Evolutionary conservation across 2,113 vertebrate species (phyloP).

Genomic region (rabbit (Oryctolagus cuniculus)): mOryCun1.1 NC_091434.1:1058001-1058500

Average conservation of each 20-base stretch:
- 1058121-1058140: not conserved
- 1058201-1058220: accelerated
- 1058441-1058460: not conserved
- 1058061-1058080: not conserved
- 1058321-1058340: not conserved
- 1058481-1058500: accelerated
- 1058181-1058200: not conserved
- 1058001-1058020: slow-evolving; percentile 43
- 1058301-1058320: accelerated
- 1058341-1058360: not conserved
- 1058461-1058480: not conserved
- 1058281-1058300: no score
- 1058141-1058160: accelerated
- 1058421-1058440: not conserved
- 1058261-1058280: not conserved
- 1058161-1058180: not conserved
- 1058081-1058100: not conserved
- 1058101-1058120: not conserved
- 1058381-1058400: not conserved
- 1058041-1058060: no score
- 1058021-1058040: not conserved
- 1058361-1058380: not conserved
- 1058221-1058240: accelerated
- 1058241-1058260: not conserved
- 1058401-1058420: not conserved